Evolutionary conservation across 2,888 invertebrate genomes (phyloP), one percentile per base, ranked within the genome.

Genomic region (Amorpha juglandis): DNA sequence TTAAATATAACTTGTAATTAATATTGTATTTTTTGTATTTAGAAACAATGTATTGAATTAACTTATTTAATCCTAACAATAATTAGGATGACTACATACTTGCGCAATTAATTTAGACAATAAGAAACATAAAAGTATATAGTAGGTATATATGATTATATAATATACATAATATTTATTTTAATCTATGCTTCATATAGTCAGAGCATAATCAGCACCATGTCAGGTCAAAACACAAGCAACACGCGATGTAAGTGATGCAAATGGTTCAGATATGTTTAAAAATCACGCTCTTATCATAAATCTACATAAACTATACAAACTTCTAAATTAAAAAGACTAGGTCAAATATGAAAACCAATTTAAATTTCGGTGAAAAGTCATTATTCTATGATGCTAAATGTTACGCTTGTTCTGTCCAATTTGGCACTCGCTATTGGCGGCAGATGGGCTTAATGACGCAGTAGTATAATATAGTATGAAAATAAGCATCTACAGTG

Each of bases 361-460:
- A 42, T 58, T 58, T 58, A 38, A 58, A 58, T 19, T 58, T 42
- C 0, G 19, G 6, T 16, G 16, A 4, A 38, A 55, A 42, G 12
- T 38, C 58, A 19, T 42, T 58, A 11, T 52, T 14, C 14, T 38
- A 55, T 42, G 19, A 19, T 12, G 55, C 42, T 58, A 11, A 1
- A 38, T 38, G 4, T 58, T 35, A 3, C 58, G 38, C 42, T 58
- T 42, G 19, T 58, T 58, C 42, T 38, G 38, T 42, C 42, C 42
- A 58, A 12, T 58, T 42, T 58, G 58, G 58, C 42, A 19, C 8
- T 11, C 38, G 16, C 6, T 19, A 27, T 16, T 58, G 38, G 55
- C 35, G 16, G 27, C 58, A 42, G 38, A 55, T 55, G 16, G 55
- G 38, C 53, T 38, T 55, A n/a, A 55, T 55, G 55, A 55, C 16